phyloP scores from a whole-genome alignment of 2,888 invertebrate genomes.

The Pasiphila rectangulata region DNA sequence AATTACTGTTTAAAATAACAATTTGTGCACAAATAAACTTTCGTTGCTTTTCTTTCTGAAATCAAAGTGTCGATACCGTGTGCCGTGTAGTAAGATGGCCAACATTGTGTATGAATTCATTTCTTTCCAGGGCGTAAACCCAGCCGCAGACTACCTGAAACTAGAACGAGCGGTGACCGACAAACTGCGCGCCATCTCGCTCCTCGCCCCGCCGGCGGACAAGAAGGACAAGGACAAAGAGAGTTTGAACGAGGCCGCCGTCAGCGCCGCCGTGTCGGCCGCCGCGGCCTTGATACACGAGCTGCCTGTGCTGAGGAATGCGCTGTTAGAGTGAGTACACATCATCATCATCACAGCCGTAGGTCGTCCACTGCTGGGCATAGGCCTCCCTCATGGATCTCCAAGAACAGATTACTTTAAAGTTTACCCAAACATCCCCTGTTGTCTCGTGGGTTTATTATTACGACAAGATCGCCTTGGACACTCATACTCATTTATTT shows the following conservation, averaged over 20 bases:
- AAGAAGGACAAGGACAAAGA: slow-evolving; percentile 1
- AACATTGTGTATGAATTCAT: neutral
- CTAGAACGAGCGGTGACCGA: slow-evolving; percentile 40
- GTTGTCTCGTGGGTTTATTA: too few species aligned
- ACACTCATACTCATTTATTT: too few species aligned
- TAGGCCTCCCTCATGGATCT: too few species aligned
- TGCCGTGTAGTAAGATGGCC: neutral
- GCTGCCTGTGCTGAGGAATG: slow-evolving; percentile 42
- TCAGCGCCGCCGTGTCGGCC: slow-evolving; percentile 17
- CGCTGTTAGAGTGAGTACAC: slow-evolving; percentile 48
- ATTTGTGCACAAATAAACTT: too few species aligned
- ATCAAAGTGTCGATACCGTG: too few species aligned
- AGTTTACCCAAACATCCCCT: too few species aligned
- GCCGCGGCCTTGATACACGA: slow-evolving; percentile 28
- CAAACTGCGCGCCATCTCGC: slow-evolving; percentile 26
- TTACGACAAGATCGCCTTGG: too few species aligned
- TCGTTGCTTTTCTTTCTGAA: too few species aligned
- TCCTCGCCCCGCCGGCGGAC: slow-evolving; percentile 8
- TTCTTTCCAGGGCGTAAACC: slow-evolving; percentile 48
- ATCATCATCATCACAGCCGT: too few species aligned
- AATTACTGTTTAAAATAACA: too few species aligned
- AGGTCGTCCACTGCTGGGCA: too few species aligned
- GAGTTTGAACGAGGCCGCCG: neutral
- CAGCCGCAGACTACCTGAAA: slow-evolving; percentile 47
- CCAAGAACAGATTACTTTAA: too few species aligned